Conservation (phyloP, 2,797 vertebrate genomes). For the Pseudopleuronectes americanus region DNA sequence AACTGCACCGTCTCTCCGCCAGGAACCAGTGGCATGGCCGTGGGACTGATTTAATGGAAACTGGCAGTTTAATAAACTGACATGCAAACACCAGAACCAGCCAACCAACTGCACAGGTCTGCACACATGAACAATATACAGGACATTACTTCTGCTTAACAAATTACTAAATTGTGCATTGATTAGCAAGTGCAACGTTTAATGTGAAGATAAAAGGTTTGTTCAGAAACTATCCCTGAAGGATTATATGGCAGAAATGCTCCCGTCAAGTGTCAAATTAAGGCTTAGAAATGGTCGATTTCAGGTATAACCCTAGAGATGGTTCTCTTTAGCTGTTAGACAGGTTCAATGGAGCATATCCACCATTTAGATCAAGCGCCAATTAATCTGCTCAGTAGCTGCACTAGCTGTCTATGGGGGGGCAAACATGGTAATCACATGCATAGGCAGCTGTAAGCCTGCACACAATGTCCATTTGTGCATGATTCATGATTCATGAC, state of each 20-base stretch:
- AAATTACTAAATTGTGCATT: conserved; percentile 18
- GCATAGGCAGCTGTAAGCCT: too few relatives aligned
- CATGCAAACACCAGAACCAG: conserved; percentile 40
- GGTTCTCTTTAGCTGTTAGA: neutral
- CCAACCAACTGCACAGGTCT: conserved; percentile 21
- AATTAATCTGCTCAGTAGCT: neutral
- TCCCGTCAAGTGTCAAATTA: neutral
- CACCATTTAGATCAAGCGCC: neutral
- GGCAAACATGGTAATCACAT: too few relatives aligned
- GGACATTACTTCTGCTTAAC: conserved; percentile 17
- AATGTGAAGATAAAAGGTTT: neutral
- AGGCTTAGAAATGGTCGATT: neutral
- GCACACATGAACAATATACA: conserved; percentile 12
- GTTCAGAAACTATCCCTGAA: neutral
- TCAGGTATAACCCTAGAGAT: neutral
- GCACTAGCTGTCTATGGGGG: too few relatives aligned
- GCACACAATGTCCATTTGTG: too few relatives aligned
- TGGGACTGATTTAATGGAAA: conserved; percentile 53
- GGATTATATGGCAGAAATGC: neutral
- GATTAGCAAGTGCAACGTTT: neutral
- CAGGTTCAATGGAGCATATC: neutral
- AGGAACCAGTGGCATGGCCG: conserved; percentile 17
- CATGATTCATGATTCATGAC: too few relatives aligned
- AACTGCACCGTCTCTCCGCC: conserved; percentile 16
- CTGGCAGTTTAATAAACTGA: conserved; percentile 58